Conservation (phyloP, 2,113 vertebrate genomes). For the Sciurus niger region DNA sequence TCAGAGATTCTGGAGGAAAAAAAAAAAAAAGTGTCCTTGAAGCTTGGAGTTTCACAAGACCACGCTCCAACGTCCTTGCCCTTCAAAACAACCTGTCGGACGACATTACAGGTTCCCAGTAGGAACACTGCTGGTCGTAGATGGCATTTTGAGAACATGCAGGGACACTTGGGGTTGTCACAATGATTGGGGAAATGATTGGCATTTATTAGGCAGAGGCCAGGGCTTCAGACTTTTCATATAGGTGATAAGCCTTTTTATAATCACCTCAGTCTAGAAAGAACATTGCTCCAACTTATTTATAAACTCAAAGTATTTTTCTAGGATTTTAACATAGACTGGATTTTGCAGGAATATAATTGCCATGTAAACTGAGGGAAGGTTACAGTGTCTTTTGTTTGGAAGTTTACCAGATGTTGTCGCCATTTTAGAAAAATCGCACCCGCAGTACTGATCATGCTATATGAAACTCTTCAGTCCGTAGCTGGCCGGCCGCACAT, state of each 20-base stretch:
- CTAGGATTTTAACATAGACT: conserved; percentile 21
- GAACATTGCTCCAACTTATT: conserved; percentile 19
- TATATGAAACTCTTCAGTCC: not conserved
- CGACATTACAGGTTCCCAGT: not conserved
- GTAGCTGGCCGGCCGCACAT: not conserved
- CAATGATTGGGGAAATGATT: not conserved
- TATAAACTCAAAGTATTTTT: conserved; percentile 25
- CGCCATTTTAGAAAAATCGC: not conserved
- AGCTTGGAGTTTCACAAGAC: conserved; percentile 76
- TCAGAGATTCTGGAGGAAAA: conserved; percentile 82
- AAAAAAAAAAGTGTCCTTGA: conserved; percentile 79
- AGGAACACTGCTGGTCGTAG: not conserved
- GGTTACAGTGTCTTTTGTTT: not conserved
- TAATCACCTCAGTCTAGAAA: not conserved
- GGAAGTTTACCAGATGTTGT: not conserved
- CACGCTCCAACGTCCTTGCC: conserved; percentile 80
- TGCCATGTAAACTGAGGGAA: not conserved
- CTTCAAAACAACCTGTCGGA: conserved; percentile 83
- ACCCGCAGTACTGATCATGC: not conserved
- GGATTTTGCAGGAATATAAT: not conserved
- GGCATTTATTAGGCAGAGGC: not conserved
- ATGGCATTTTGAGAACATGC: not conserved
- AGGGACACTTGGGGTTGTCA: not conserved
- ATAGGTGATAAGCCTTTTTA: not conserved
- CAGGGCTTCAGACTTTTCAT: not conserved